Evolutionary conservation across 2,113 vertebrate genomes (phyloP).

Genomic region (Chaetops frenatus): DNA sequence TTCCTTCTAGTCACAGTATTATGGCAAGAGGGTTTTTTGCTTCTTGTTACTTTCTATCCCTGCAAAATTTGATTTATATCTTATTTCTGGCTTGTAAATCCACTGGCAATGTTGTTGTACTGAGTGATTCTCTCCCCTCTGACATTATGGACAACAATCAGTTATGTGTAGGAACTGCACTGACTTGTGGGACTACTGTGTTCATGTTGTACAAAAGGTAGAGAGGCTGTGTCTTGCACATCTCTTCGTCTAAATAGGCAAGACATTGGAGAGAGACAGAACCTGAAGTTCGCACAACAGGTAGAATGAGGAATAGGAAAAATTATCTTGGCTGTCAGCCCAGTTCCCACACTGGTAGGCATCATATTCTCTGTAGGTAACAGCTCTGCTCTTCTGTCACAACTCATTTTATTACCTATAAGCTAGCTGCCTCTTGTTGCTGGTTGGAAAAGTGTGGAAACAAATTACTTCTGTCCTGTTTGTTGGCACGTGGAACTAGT

Average conservation of each 20-base stretch:
- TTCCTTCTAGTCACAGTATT: not conserved
- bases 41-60: not conserved
- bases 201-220: not conserved
- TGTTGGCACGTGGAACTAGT: not conserved
- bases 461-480: not conserved
- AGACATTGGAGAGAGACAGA: not conserved
- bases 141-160: not conserved
- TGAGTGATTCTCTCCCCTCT: not conserved
- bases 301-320: not conserved
- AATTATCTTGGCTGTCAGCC: not conserved
- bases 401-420: not conserved
- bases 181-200: not conserved
- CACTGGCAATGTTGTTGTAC: not conserved
- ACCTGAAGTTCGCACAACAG: not conserved
- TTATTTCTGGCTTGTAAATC: not conserved
- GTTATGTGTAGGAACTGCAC: not conserved
- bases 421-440: not conserved
- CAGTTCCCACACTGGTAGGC: not conserved
- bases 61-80: not conserved
- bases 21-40: not conserved
- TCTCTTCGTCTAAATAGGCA: not conserved
- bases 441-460: not conserved
- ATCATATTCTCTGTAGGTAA: not conserved
- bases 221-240: not conserved
- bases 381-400: not conserved